Percentiles rank a stretch among this genome's conserved stretches.
These are phyloP conservation scores for Oegoconia quadripuncta DNA, from an alignment of 2,888 invertebrate species.

Conservation along the genomic window DNA sequence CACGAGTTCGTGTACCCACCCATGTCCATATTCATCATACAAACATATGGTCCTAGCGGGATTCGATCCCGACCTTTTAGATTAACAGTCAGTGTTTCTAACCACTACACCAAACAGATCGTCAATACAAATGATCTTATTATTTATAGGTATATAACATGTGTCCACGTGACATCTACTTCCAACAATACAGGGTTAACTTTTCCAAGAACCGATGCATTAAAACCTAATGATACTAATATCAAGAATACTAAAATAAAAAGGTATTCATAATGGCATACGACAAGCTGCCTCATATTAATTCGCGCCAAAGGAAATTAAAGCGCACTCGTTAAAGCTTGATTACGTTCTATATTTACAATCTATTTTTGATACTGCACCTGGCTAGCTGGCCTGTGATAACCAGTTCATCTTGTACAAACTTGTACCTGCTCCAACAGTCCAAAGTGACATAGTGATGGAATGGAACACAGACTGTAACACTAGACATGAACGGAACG, in stretches of 20 bases:
- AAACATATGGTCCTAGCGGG: no score
- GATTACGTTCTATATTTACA: conserved; percentile 47
- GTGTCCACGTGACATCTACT: no score
- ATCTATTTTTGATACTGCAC: conserved; percentile 53
- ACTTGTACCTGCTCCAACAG: not conserved
- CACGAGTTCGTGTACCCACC: no score
- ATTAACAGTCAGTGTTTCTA: no score
- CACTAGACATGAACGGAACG: not conserved
- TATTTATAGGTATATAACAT: not conserved
- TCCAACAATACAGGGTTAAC: no score
- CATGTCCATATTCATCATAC: no score
- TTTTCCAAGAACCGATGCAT: not conserved
- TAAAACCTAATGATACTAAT: not conserved
- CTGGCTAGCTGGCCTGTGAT: conserved; percentile 39
- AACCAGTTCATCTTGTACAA: conserved; percentile 48
- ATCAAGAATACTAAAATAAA: conserved; percentile 1
- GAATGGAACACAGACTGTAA: conserved; percentile 5
- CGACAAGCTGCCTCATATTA: conserved; percentile 36
- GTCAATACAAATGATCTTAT: no score
- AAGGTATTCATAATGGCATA: conserved; percentile 27
- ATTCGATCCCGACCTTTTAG: no score
- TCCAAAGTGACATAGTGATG: conserved; percentile 28
- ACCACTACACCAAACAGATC: no score
- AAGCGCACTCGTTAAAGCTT: conserved; percentile 38
- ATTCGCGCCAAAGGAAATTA: conserved; percentile 46